A percentile compares a stretch with the other conserved stretches of the same genome.
These are phyloP conservation scores for Barbus barbus DNA, from an alignment of 2,113 vertebrate genomes.

Conservation along the genomic window DNA sequence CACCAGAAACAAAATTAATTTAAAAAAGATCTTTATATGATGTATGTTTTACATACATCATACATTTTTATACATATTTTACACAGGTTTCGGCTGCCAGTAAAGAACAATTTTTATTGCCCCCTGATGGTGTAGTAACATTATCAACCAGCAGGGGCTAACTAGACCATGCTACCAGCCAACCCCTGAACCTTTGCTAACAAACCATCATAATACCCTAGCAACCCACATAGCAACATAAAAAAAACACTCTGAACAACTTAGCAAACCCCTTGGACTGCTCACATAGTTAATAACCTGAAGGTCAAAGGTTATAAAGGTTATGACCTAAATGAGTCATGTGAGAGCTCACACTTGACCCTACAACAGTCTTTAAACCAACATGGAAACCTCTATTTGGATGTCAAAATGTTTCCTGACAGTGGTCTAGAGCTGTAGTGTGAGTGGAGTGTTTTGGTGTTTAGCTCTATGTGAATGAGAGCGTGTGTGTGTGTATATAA, in stretches of 20 bases:
- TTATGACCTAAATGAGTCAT: background rate
- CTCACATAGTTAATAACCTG: background rate
- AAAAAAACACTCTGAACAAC: constrained; percentile 1
- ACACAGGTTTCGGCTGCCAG: too few relatives aligned
- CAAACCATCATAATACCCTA: background rate
- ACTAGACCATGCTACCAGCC: background rate
- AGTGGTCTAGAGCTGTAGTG: background rate
- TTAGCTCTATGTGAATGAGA: constrained; percentile 20
- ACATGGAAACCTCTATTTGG: background rate
- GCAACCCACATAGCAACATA: background rate
- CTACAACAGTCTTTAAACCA: constrained; percentile 1
- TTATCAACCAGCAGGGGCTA: background rate
- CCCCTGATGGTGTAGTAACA: background rate
- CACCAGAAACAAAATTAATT: background rate
- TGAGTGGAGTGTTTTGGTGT: constrained; percentile 29
- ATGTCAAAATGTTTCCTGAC: background rate
- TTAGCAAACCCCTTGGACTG: background rate
- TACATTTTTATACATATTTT: too few relatives aligned
- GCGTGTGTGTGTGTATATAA: constrained; percentile 52
- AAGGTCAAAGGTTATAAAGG: constrained; percentile 18
- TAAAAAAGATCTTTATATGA: background rate
- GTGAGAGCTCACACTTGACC: constrained; percentile 26
- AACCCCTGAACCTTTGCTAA: background rate
- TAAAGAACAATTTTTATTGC: too few relatives aligned
- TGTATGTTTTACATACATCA: too few relatives aligned